Evolutionary conservation across 1,140 invertebrate species (phyloP), one percentile per base, ranked within the genome.

Genomic region (Drosophila tsacasi): DNA sequence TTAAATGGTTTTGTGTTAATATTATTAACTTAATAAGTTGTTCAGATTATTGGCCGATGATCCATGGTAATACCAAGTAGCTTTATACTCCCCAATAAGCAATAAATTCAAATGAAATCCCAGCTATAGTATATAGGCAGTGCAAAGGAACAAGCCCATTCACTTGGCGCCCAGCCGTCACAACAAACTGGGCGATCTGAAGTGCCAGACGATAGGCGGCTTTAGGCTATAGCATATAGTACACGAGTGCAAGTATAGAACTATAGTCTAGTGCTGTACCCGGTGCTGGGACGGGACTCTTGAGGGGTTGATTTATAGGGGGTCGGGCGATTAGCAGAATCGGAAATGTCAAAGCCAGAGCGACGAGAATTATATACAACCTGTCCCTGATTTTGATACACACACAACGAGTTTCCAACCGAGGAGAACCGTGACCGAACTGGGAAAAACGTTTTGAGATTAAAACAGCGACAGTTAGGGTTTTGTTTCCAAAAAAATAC

Each of bases 351-450:
- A 62, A 77, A 77, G 75, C 62, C 73, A 37, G 15, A 47, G 54
- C 60, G 32, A 64, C 12, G 50, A 32, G 39, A 62, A 77, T n/a
- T n/a, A 77, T 77, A 69, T 77, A 77, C 57, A 68, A 77, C 75
- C 74, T 69, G 75, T 77, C 75, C 75, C 75, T 69, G 74, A 77
- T 77, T 77, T 61, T 77, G 75, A 77, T 77, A 77, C 73, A 76
- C 61, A 60, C 39, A 30, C 30, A n/a, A n/a, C 21, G 23, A 42
- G 58, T 68, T 68, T 44, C 49, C 57, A 67, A 67, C 50, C 55
- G 25, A 54, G 40, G 25, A 46, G 75, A 68, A 68, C 49, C 75
- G 75, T 77, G 75, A 73, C 54, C 67, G 54, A 52, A 50, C 49
- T 58, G 44, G 25, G 54, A 7, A 73, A 73, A 74, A 77, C 75